A percentile compares a stretch with the other conserved stretches of the same genome.
Evolutionary conservation across 2,888 invertebrate species (phyloP).

Genomic region (Mamestra brassicae): DNA sequence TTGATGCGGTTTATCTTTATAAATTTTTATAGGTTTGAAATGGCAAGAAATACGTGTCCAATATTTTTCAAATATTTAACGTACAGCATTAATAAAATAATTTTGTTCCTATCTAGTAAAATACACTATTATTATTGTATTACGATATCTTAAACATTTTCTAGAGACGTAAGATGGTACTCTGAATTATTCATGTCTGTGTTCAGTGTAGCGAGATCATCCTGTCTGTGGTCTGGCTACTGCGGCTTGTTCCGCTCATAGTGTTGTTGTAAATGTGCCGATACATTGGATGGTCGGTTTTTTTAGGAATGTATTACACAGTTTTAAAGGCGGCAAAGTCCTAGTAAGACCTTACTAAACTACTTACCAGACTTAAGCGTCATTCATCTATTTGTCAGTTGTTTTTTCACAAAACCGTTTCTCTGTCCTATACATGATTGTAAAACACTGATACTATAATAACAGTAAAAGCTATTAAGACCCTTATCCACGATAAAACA

Average conservation of each 20-base stretch:
- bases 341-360: too few species aligned
- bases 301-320: too few species aligned
- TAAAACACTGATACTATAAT: not conserved
- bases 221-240: constrained; percentile 23
- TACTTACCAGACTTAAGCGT: too few species aligned
- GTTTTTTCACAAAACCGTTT: not conserved
- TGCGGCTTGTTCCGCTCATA: constrained; percentile 15
- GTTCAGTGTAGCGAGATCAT: constrained; percentile 41
- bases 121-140: too few species aligned
- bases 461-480: not conserved
- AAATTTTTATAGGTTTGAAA: too few species aligned
- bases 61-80: too few species aligned
- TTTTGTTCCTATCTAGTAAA: too few species aligned
- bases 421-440: not conserved
- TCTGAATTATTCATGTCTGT: constrained; percentile 58
- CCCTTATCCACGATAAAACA: constrained; percentile 7
- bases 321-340: too few species aligned
- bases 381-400: too few species aligned
- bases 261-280: constrained; percentile 1
- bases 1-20: too few species aligned
- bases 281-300: not conserved
- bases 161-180: constrained; percentile 39
- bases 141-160: constrained; percentile 43
- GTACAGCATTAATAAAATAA: too few species aligned
- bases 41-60: too few species aligned